These are phyloP conservation scores for Drosophila mercatorum DNA, from an alignment of 2,888 invertebrate species.

Conservation along the genomic window DNA sequence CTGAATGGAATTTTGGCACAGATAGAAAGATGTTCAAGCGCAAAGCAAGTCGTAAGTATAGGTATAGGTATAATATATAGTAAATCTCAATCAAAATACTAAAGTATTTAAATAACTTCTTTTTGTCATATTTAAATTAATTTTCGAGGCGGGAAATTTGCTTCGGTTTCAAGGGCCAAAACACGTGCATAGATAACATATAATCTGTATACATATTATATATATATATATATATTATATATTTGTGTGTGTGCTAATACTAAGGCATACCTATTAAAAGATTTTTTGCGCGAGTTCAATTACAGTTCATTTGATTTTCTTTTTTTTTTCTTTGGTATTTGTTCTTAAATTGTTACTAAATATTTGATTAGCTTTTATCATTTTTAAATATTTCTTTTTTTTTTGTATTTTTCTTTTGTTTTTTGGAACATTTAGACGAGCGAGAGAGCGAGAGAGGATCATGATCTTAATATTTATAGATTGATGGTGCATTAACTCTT, in stretches of 20 bases:
- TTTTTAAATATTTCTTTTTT: constrained; percentile 1
- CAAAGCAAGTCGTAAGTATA: constrained; percentile 5
- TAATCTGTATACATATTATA: neutral
- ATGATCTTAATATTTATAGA: constrained; percentile 35
- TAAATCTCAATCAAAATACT: neutral
- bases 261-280: constrained; percentile 81
- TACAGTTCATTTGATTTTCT: constrained; percentile 51
- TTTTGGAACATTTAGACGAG: constrained; percentile 54
- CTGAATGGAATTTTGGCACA: constrained; percentile 20
- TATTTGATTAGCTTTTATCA: constrained; percentile 25
- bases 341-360: constrained; percentile 23
- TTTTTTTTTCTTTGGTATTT: constrained; percentile 19
- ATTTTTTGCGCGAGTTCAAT: constrained; percentile 74
- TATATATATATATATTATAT: constrained; percentile 8
- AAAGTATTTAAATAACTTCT: neutral
- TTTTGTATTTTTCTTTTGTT: constrained; percentile 16
- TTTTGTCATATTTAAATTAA: constrained; percentile 6
- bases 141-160: constrained; percentile 10
- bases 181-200: constrained; percentile 9
- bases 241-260: constrained; percentile 40
- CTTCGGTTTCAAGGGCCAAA: constrained; percentile 4
- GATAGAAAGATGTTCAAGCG: constrained; percentile 16
- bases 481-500: constrained; percentile 47
- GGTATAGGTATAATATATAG: neutral
- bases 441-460: constrained; percentile 53